Conservation (phyloP, 2,113 vertebrate genomes). For the Gila orcuttii region DNA sequence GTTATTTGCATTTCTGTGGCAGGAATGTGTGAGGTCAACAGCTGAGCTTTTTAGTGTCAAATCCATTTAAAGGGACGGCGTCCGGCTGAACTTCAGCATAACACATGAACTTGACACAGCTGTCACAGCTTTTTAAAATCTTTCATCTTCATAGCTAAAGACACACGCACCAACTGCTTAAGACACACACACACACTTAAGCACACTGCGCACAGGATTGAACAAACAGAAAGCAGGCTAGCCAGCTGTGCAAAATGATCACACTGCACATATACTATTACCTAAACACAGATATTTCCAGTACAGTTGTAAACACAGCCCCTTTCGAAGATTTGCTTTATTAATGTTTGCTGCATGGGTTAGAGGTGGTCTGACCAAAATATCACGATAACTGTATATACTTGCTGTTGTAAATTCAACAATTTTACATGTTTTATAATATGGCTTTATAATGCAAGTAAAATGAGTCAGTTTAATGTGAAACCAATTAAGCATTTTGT, state of each 20-base stretch:
- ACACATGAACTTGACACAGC: constrained; percentile 59
- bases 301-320: constrained; percentile 12
- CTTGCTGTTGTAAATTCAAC: background rate
- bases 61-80: constrained; percentile 51
- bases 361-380: background rate
- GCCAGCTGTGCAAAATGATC: constrained; percentile 57
- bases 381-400: background rate
- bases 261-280: constrained; percentile 43
- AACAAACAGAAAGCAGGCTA: constrained; percentile 26
- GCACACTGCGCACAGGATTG: constrained; percentile 32
- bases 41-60: constrained; percentile 46
- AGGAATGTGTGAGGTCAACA: constrained; percentile 44
- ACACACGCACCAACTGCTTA: constrained; percentile 45
- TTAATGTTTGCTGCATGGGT: background rate
- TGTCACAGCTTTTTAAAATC: constrained; percentile 47
- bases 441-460: background rate
- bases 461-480: background rate
- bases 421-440: background rate
- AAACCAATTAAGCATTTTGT: background rate
- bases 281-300: constrained; percentile 34
- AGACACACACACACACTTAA: constrained; percentile 42
- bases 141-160: constrained; percentile 49
- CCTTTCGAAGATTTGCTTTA: background rate
- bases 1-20: background rate
- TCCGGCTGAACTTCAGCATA: constrained; percentile 51